A percentile compares a stretch with the other conserved stretches of the same genome.
phyloP scores from a whole-genome alignment of 2,888 invertebrate species.

The Ditylenchus weischeri region DNA sequence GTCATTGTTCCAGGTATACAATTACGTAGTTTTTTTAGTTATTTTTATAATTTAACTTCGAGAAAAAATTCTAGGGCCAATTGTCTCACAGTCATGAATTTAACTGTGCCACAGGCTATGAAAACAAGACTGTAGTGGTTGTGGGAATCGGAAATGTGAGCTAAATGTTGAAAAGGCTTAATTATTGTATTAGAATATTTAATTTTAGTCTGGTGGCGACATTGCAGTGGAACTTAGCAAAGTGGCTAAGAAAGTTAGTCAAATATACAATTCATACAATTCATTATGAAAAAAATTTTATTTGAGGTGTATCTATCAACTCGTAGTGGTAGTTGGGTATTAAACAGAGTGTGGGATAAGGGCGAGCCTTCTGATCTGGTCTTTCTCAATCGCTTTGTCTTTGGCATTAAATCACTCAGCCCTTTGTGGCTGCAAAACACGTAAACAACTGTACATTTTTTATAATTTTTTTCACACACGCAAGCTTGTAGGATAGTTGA shows the following conservation, averaged over 20 bases:
- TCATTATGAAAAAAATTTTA: too few relatives aligned
- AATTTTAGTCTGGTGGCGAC: conserved; percentile 59
- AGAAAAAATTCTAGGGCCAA: conserved; percentile 31
- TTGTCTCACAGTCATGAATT: conserved; percentile 54
- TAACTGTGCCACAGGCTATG: conserved; percentile 50
- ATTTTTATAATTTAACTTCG: too few relatives aligned
- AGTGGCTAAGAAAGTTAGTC: conserved; percentile 42
- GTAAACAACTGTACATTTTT: conserved; percentile 13
- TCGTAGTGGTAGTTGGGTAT: conserved; percentile 62
- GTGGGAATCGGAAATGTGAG: conserved; percentile 61
- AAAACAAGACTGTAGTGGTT: conserved; percentile 60
- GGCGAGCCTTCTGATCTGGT: conserved; percentile 34
- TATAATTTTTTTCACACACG: not conserved
- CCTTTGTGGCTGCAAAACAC: conserved; percentile 35
- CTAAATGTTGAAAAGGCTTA: not conserved
- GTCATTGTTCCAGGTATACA: conserved; percentile 39
- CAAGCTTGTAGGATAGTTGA: conserved; percentile 33
- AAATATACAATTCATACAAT: too few relatives aligned
- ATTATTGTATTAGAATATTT: not conserved
- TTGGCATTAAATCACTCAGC: conserved; percentile 23
- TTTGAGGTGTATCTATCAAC: conserved; percentile 61
- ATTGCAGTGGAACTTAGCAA: conserved; percentile 61
- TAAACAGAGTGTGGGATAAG: conserved; percentile 58
- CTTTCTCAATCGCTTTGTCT: conserved; percentile 28
- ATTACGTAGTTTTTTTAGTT: too few relatives aligned